phyloP scores from a whole-genome alignment of 2,888 invertebrate species.

The Leptinotarsa peninsularis region DNA sequence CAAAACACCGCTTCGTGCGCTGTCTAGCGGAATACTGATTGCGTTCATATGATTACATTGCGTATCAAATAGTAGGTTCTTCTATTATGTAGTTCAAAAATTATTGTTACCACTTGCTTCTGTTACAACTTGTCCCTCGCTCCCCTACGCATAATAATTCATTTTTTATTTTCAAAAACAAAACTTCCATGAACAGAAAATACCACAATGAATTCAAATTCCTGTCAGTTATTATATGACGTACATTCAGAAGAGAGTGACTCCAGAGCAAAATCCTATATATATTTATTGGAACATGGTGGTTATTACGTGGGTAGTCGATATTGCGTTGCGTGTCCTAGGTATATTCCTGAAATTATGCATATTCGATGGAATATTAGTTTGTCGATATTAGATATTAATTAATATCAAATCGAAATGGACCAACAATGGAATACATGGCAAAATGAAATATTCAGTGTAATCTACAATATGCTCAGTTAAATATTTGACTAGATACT shows the following conservation, averaged over 20 bases:
- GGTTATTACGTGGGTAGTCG: conserved; percentile 5
- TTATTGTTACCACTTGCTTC: too few relatives aligned
- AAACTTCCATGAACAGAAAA: too few relatives aligned
- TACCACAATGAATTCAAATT: too few relatives aligned
- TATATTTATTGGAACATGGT: neutral
- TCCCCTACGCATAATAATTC: too few relatives aligned
- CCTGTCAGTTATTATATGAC: neutral
- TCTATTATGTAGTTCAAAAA: too few relatives aligned
- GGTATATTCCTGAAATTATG: conserved; percentile 17
- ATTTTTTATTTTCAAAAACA: too few relatives aligned
- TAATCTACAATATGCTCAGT: conserved; percentile 3
- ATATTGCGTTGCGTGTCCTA: conserved; percentile 11
- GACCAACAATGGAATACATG: conserved; percentile 16
- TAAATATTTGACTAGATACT: conserved; percentile 3
- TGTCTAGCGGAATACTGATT: too few relatives aligned
- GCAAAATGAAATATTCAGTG: neutral
- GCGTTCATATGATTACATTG: too few relatives aligned
- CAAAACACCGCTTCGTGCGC: too few relatives aligned
- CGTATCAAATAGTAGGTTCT: too few relatives aligned
- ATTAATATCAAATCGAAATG: conserved; percentile 29
- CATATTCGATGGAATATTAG: conserved; percentile 28
- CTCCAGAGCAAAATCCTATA: neutral
- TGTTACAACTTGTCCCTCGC: too few relatives aligned
- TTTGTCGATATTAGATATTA: conserved; percentile 29
- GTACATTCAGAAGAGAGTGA: neutral